Percentiles rank a stretch among this genome's conserved stretches.
Conservation (phyloP, 2,888 invertebrate genomes). For the Folsomia candida region DNA sequence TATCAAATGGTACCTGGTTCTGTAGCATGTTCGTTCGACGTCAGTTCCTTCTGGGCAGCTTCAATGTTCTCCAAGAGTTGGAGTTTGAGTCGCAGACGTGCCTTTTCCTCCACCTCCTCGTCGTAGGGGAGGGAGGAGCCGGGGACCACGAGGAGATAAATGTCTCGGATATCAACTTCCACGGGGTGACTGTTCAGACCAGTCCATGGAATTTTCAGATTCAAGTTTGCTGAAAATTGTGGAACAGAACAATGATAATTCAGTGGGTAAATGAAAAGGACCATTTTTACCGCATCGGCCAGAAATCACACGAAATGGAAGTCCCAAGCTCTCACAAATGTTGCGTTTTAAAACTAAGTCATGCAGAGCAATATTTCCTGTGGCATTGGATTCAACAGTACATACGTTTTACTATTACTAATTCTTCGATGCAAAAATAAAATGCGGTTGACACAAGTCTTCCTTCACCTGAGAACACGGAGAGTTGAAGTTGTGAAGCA, state of each 20-base stretch:
- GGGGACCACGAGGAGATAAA: conserved; percentile 83
- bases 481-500: conserved; percentile 85
- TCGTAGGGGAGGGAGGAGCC: conserved; percentile 79
- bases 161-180: conserved; percentile 80
- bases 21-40: background rate
- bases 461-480: conserved; percentile 90
- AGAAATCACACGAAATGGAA: conserved; percentile 86
- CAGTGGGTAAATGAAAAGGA: too few relatives aligned
- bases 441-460: background rate
- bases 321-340: conserved; percentile 76
- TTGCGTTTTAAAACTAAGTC: conserved; percentile 87
- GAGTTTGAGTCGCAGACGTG: conserved; percentile 71
- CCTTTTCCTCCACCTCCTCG: conserved; percentile 77
- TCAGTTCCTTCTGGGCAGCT: conserved; percentile 65
- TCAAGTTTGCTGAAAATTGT: conserved; percentile 68
- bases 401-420: background rate
- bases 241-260: too few relatives aligned
- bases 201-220: conserved; percentile 96
- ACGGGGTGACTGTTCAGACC: conserved; percentile 92
- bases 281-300: conserved; percentile 87
- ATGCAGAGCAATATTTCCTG: conserved; percentile 88
- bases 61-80: conserved; percentile 76
- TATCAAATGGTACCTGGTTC: too few relatives aligned
- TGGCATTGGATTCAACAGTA: conserved; percentile 52
- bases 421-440: background rate